Evolutionary conservation across 2,113 vertebrate species (phyloP).

Genomic region (Myotis yumanensis): DNA sequence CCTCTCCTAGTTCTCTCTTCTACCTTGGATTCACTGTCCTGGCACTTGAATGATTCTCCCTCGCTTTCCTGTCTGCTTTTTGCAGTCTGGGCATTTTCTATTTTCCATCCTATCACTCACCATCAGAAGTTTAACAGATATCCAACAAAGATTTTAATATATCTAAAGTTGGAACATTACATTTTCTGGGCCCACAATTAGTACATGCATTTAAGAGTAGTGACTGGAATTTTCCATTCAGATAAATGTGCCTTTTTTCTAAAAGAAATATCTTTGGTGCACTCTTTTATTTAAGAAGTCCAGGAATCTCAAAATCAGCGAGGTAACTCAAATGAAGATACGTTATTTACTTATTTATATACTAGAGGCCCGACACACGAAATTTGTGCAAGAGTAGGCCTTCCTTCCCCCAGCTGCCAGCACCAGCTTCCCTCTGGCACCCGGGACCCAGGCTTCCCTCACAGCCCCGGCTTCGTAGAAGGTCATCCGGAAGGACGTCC

Average conservation of each 20-base stretch:
- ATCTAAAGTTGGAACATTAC: not conserved
- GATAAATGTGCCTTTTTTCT: not conserved
- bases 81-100: not conserved
- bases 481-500: too few species aligned
- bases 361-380: too few species aligned
- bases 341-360: not conserved
- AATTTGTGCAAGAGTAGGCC: too few species aligned
- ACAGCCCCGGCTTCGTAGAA: too few species aligned
- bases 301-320: not conserved
- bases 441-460: too few species aligned
- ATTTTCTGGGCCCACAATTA: not conserved
- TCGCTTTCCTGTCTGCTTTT: not conserved
- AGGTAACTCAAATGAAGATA: not conserved
- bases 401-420: too few species aligned
- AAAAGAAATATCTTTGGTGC: not conserved
- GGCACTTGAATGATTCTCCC: not conserved
- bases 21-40: not conserved
- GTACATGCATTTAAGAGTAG: not conserved
- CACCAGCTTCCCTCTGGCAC: too few species aligned
- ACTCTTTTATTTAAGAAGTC: not conserved
- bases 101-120: not conserved
- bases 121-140: not conserved
- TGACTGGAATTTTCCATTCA: not conserved
- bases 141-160: not conserved
- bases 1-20: not conserved